These are phyloP conservation scores for Bimastos eiseni DNA, from an alignment of 2,888 invertebrate genomes.

Conservation along the genomic window DNA sequence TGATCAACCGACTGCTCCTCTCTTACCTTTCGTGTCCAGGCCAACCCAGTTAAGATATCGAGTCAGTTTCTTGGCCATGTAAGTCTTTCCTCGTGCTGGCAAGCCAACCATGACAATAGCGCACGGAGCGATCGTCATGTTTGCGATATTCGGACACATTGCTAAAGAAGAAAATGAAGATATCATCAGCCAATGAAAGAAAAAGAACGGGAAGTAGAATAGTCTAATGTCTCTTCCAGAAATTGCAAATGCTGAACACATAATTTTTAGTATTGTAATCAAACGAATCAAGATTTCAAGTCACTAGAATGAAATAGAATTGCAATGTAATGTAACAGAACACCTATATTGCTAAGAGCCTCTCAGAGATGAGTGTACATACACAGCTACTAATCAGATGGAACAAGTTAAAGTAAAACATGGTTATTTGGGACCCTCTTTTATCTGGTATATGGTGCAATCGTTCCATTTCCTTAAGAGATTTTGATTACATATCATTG, in stretches of 20 bases:
- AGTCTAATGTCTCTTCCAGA: not conserved
- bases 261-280: not conserved
- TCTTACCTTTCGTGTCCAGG: constrained; percentile 75
- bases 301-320: too few species aligned
- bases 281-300: not conserved
- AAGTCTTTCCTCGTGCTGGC: constrained; percentile 97
- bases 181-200: not conserved
- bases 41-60: constrained; percentile 99
- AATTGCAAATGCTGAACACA: not conserved
- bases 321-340: too few species aligned
- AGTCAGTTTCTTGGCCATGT: constrained; percentile 95
- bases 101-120: constrained; percentile 98
- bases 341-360: too few species aligned
- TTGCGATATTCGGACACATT: constrained; percentile 32
- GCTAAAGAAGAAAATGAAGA: not conserved
- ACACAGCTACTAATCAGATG: too few species aligned
- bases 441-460: too few species aligned
- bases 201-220: not conserved
- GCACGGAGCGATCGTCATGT: constrained; percentile 47
- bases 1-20: not conserved
- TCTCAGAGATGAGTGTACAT: too few species aligned
- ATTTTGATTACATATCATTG: too few species aligned
- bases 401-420: too few species aligned
- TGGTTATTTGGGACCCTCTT: too few species aligned
- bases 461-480: too few species aligned